Conservation (phyloP, 2,797 vertebrate species). For the Pristis pectinata region DNA sequence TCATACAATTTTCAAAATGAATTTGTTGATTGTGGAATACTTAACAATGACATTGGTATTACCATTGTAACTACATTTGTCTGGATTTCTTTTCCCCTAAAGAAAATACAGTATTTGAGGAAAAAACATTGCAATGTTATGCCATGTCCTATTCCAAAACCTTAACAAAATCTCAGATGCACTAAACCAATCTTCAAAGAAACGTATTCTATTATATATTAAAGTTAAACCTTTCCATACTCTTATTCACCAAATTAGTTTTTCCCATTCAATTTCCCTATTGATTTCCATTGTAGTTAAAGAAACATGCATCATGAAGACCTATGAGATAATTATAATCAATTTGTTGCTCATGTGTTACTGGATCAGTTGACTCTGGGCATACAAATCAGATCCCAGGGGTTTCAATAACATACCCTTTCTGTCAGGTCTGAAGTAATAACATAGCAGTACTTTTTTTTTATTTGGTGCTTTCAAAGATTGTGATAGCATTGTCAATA, state of each 20-base stretch:
- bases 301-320: slow-evolving; percentile 5
- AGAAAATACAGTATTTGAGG: too few species aligned
- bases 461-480: not conserved
- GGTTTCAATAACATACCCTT: not conserved
- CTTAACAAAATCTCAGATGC: not conserved
- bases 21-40: not conserved
- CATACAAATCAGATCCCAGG: not conserved
- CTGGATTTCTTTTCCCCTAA: not conserved
- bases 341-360: not conserved
- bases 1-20: not conserved
- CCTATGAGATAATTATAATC: slow-evolving; percentile 20
- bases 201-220: not conserved
- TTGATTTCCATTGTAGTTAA: not conserved
- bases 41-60: not conserved
- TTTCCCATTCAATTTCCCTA: not conserved
- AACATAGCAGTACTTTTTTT: not conserved
- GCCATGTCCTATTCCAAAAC: not conserved
- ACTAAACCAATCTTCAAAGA: not conserved
- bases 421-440: not conserved
- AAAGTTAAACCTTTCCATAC: not conserved
- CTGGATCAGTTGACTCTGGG: not conserved
- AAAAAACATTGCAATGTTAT: not conserved
- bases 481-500: not conserved
- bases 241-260: not conserved
- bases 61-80: not conserved